phyloP scores from a whole-genome alignment of 2,113 vertebrate species.

The Bungarus multicinctus region DNA sequence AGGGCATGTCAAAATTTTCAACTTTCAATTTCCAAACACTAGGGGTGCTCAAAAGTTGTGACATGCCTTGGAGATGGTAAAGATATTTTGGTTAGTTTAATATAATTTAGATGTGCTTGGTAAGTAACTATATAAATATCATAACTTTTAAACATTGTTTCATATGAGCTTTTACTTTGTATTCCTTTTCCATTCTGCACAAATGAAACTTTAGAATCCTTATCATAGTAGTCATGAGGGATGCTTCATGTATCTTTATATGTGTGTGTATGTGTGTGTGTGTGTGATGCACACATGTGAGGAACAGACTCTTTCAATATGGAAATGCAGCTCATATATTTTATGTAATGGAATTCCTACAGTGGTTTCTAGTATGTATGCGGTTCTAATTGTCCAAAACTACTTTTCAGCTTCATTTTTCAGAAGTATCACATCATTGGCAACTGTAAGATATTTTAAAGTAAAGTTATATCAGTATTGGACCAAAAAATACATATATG shows the following conservation, averaged over 20 bases:
- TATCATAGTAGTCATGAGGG: not conserved
- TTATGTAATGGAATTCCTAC: not conserved
- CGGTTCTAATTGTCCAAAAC: not conserved
- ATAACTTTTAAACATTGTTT: too few species aligned
- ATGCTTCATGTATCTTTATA: not conserved
- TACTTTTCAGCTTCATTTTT: not conserved
- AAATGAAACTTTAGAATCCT: not conserved
- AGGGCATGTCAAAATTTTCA: too few species aligned
- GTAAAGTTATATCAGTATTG: not conserved
- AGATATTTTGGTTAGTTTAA: too few species aligned
- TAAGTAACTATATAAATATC: too few species aligned
- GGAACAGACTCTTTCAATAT: not conserved
- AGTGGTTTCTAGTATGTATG: not conserved
- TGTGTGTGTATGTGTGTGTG: not conserved
- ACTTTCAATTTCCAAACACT: too few species aligned
- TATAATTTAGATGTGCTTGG: too few species aligned
- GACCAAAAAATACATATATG: not conserved
- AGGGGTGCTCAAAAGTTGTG: too few species aligned
- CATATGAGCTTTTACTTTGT: not conserved
- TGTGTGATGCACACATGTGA: not conserved
- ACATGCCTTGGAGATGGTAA: too few species aligned
- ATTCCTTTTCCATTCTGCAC: not conserved
- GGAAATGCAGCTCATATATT: not conserved
- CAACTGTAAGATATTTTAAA: not conserved
- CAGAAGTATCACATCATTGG: not conserved